These are phyloP conservation scores for Eulemur rufifrons DNA, from an alignment of 2,113 vertebrate species.

Conservation along the genomic window DNA sequence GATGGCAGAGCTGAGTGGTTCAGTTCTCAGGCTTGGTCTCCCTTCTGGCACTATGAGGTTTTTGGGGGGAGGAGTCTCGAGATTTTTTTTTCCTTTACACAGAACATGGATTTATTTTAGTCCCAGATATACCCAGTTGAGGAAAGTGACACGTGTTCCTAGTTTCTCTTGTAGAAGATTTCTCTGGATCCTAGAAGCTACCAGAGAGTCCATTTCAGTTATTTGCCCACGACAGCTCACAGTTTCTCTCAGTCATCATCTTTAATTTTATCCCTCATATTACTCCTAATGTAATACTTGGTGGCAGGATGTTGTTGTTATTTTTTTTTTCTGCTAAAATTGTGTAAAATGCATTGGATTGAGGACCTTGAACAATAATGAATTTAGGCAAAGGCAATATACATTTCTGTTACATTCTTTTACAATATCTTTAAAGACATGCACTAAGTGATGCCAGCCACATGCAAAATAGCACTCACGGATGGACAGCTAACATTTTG, in stretches of 20 bases:
- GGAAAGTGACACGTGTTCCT: neutral
- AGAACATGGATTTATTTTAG: neutral
- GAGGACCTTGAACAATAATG: neutral
- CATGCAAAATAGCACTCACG: neutral
- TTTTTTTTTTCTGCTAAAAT: neutral
- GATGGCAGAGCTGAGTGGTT: too few species aligned
- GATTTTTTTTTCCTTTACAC: neutral
- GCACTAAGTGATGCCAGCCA: neutral
- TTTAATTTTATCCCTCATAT: neutral
- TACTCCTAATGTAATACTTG: neutral
- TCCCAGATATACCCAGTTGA: neutral
- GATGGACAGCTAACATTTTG: too few species aligned
- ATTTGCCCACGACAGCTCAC: neutral
- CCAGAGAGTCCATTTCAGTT: neutral
- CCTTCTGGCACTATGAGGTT: too few species aligned
- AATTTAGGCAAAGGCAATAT: neutral
- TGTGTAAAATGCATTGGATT: neutral
- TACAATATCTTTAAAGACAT: neutral
- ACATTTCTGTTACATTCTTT: neutral
- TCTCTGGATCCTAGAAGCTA: neutral
- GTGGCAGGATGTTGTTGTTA: too few species aligned
- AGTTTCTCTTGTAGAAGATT: neutral
- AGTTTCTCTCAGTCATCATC: neutral
- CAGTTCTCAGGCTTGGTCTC: too few species aligned
- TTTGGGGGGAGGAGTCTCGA: too few species aligned